These are phyloP conservation scores for Drosophila kambysellisi DNA, from an alignment of 2,888 invertebrate genomes.

Conservation along the genomic window DNA sequence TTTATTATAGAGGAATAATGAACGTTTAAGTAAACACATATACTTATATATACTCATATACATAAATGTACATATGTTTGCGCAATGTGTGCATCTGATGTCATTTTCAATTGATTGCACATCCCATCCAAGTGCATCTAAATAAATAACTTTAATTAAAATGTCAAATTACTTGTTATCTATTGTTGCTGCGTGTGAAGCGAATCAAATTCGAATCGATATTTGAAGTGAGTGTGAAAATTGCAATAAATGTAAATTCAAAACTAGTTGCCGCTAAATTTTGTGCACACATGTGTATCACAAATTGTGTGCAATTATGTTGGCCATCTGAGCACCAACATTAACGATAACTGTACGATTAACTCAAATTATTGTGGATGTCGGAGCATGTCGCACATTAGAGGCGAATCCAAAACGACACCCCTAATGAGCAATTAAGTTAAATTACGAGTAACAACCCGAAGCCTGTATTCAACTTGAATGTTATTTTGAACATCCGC, in stretches of 20 bases:
- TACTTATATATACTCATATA: background rate
- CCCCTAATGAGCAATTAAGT: conserved; percentile 1
- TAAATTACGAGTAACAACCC: conserved; percentile 2
- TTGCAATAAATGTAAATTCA: background rate
- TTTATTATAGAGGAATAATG: background rate
- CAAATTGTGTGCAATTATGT: conserved; percentile 32
- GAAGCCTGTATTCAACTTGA: background rate
- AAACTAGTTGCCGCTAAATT: conserved; percentile 18
- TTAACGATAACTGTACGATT: conserved; percentile 13
- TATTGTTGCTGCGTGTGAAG: conserved; percentile 24
- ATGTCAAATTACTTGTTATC: conserved; percentile 31
- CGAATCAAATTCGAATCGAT: conserved; percentile 28
- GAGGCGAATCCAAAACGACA: background rate
- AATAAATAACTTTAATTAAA: conserved; percentile 53
- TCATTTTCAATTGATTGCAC: conserved; percentile 28
- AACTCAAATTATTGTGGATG: conserved; percentile 13
- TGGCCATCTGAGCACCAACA: conserved; percentile 2
- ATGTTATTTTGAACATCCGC: conserved; percentile 4
- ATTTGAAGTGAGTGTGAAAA: background rate
- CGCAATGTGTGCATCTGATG: conserved; percentile 4
- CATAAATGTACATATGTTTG: background rate
- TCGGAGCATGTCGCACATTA: background rate
- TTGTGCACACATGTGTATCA: conserved; percentile 8
- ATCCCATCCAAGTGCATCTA: conserved; percentile 13
- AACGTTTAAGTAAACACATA: background rate